Evolutionary conservation across 2,113 vertebrate species (phyloP).

Genomic region (Pontoporia blainvillei): DNA sequence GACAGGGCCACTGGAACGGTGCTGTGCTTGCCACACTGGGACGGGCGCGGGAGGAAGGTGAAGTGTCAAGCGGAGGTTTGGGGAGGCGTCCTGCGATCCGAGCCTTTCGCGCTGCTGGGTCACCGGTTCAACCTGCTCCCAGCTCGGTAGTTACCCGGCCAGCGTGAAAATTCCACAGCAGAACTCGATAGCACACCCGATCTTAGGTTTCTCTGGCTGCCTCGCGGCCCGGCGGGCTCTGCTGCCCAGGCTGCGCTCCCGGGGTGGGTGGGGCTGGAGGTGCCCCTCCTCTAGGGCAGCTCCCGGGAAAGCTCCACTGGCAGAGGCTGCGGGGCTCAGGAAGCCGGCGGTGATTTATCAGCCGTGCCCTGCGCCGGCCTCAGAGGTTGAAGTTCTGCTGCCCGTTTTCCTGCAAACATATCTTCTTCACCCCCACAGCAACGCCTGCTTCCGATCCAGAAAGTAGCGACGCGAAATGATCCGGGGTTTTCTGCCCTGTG

Average conservation of each 20-base stretch:
- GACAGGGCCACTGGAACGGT: background rate
- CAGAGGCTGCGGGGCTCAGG: background rate
- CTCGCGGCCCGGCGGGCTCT: background rate
- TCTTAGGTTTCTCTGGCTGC: background rate
- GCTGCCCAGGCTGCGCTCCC: background rate
- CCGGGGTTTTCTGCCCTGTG: fast-evolving
- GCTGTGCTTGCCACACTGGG: background rate
- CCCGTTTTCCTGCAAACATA: background rate
- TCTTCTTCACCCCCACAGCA: background rate
- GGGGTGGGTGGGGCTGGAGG: background rate
- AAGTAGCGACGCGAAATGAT: background rate
- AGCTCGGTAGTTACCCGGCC: background rate
- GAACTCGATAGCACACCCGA: background rate
- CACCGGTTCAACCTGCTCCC: background rate
- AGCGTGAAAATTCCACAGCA: background rate
- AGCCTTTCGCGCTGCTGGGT: background rate
- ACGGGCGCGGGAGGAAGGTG: background rate
- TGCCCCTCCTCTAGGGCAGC: background rate
- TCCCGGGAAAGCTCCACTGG: background rate
- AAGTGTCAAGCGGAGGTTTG: background rate
- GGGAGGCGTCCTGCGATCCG: background rate
- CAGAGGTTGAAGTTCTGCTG: background rate
- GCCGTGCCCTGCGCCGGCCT: background rate
- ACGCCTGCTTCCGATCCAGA: background rate
- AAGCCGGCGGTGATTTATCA: background rate